Evolutionary conservation across 1,140 invertebrate genomes (phyloP).

Genomic region (Pogonognathellus flavescens): DNA sequence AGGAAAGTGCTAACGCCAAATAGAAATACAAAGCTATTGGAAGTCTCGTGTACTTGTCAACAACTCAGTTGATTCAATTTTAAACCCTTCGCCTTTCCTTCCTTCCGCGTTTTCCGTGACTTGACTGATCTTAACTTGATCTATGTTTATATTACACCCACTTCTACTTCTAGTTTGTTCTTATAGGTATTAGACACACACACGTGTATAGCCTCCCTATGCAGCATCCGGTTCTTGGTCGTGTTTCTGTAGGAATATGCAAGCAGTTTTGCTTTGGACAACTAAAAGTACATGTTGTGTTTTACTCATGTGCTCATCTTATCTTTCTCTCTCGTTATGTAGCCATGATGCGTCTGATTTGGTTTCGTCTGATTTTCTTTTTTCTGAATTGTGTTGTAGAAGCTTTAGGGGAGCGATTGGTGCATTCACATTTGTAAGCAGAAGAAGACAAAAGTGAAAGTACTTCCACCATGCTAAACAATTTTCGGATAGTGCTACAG

Average conservation of each 20-base stretch:
- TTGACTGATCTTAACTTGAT: background rate
- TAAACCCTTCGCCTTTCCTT: background rate
- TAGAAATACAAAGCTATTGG: too few relatives aligned
- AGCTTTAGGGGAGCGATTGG: background rate
- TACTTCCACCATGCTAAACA: background rate
- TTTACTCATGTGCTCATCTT: background rate
- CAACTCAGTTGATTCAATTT: background rate
- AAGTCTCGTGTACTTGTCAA: too few relatives aligned
- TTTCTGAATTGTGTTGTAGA: background rate
- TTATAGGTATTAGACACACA: too few relatives aligned
- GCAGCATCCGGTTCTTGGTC: background rate
- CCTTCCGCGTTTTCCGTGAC: too few relatives aligned
- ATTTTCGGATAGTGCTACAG: background rate
- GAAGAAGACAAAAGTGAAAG: background rate
- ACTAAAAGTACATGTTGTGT: background rate
- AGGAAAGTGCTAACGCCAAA: too few relatives aligned
- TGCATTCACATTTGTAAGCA: background rate
- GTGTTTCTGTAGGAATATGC: background rate
- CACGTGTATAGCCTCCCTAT: too few relatives aligned
- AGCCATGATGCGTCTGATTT: conserved; percentile 39
- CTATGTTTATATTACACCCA: background rate
- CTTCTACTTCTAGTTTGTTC: too few relatives aligned
- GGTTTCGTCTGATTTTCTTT: conserved; percentile 10
- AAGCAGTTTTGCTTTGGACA: background rate
- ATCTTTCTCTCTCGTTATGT: conserved; percentile 18